Evolutionary conservation across 2,797 vertebrate genomes (phyloP), one percentile per base, ranked within the genome.

Genomic region (Enteromius argenteus): DNA sequence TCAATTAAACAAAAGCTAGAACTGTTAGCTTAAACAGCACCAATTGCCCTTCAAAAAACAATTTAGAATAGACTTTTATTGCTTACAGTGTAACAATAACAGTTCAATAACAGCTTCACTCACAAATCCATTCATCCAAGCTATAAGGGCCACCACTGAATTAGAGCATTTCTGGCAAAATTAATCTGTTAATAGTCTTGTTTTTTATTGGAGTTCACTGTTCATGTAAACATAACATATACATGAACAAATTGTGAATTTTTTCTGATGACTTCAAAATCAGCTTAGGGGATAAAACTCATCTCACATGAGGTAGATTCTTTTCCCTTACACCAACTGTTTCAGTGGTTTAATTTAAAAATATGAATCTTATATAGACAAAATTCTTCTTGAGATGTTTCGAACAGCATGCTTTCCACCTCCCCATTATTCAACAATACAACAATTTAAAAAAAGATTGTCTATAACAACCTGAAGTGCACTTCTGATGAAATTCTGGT

Each of bases 261-360:
- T 60, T 14, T 11, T 27, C 11, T 60, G 58, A 27, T 4, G 1
- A 60, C 11, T 60, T 27, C 7, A 53, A 53, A 53, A 53, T 53
- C 51, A 21, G 7, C 51, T 53, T 60, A 14, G 23, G 11, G 23
- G 11, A 60, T 14, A 27, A 27, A 60, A 60, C 58, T 4, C 8
- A 27, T 77, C 27, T 82, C 42, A 69, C 39, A 77, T 42, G 35
- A 83, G n/a, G n/a, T 53, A 35, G 17, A 56, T 78, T 74, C n/a
- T 71, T 79, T 80, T 32, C 23, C 37, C 23, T 37, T 66, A 27
- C 53, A 27, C 60, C 64, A 37, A 56, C 46, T 53, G 21, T 62
- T 66, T 73, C 51, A 37, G 58, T 37, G 32, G 37, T 85, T 84
- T 84, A 75, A 87, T 82, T 81, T 4, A 56, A 86, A 86, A 79